These are phyloP conservation scores for Crypturellus undulatus DNA, from an alignment of 2,113 vertebrate species.

Conservation along the genomic window DNA sequence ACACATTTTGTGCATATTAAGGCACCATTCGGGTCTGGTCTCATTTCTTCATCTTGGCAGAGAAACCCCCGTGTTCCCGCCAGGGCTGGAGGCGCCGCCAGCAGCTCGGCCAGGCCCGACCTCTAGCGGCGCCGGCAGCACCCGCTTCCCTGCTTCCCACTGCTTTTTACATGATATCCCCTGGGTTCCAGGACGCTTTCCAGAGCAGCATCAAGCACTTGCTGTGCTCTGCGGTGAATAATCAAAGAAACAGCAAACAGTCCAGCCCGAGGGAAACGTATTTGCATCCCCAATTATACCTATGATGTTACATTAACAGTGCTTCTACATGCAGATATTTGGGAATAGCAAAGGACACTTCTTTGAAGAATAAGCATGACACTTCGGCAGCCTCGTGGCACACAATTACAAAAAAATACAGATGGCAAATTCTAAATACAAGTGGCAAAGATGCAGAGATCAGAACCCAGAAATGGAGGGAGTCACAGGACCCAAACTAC, in stretches of 20 bases:
- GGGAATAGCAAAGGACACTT: not conserved
- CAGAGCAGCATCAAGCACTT: fast-evolving
- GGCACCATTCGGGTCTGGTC: not conserved
- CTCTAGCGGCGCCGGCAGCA: conserved; percentile 53
- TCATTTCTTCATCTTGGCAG: not conserved
- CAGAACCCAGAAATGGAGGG: not conserved
- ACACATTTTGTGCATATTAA: not conserved
- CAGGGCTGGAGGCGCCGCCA: not conserved
- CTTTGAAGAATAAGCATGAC: not conserved
- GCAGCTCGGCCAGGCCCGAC: not conserved
- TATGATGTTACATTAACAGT: fast-evolving
- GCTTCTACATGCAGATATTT: not conserved
- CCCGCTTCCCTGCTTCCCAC: not conserved
- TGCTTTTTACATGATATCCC: not conserved
- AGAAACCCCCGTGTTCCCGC: not conserved
- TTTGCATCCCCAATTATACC: not conserved
- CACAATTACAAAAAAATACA: not conserved
- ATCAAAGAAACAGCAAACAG: not conserved
- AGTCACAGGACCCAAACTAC: not conserved
- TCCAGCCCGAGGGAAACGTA: fast-evolving
- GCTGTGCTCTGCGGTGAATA: not conserved
- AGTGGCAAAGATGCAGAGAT: not conserved
- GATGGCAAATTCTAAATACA: not conserved
- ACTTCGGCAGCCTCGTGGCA: not conserved
- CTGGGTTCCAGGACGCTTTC: not conserved